Base-by-base conservation (phyloP, 1,140 invertebrate genomes). In the Eciton burchellii region DNA sequence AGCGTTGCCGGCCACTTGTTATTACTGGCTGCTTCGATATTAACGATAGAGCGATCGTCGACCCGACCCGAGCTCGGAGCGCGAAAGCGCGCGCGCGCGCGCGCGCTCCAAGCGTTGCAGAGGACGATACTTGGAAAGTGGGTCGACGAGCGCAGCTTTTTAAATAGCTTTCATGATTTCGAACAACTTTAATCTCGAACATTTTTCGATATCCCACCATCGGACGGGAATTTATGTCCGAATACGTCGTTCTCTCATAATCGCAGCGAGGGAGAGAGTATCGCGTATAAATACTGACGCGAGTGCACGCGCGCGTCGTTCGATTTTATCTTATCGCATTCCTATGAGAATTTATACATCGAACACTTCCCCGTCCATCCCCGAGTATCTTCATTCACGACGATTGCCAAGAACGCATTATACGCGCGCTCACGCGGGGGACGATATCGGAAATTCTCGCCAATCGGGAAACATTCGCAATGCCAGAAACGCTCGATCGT, bases 131-230 rank as follows among this genome's bases (percentile, higher is more conserved):
- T 68, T 29, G 6, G 49, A 79, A 79, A 79, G 74, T 79, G 21
- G 63, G 74, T 68, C 74, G 52, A 79, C 63, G 63, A 79, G 74
- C 41, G 63, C 35, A 79, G 74, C 49, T 79, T 79, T 79, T 79
- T 79, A 79, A 79, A 79, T 57, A 68, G 62, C 65, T 79, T 59
- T 68, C 74, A 68, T 54, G 63, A 79, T 79, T 21, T 56, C 63
- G 29, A 66, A 14, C 35, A 56, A 79, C 49, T 79, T 79, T 79
- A 79, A 79, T 79, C 49, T 79, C 49, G 63, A 79, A 16, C 35
- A 68, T 68, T 79, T 70, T 79, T 68, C 74, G 52, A 79, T 79
- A 79, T n/a, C n/a, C 63, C 68, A 79, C 21, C 12, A 68, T 79
- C 62, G 62, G n/a, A 68, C 62, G 21, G 52, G 43, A 79, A 79